Conservation (phyloP, 2,888 invertebrate genomes). For the Lutraria lutraria region DNA sequence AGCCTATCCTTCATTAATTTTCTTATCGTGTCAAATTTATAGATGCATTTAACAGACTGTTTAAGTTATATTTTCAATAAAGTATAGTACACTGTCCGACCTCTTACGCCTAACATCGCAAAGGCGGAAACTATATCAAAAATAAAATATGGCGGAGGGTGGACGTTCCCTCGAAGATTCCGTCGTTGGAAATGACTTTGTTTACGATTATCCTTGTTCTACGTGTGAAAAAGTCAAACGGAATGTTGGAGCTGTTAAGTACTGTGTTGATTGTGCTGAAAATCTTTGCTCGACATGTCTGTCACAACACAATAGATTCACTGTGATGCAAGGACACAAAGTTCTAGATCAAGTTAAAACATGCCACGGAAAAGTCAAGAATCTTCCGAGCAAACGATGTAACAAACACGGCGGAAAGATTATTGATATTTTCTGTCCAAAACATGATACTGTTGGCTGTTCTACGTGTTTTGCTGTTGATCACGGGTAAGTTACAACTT, state of each 20-base stretch:
- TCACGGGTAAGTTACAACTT: conserved; percentile 14
- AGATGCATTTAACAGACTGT: too few relatives aligned
- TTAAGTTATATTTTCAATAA: too few relatives aligned
- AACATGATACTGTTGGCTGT: conserved; percentile 18
- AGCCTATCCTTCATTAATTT: too few relatives aligned
- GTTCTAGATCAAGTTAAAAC: not conserved
- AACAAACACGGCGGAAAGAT: conserved; percentile 15
- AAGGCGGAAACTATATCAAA: too few relatives aligned
- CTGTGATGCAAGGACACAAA: not conserved
- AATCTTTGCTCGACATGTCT: conserved; percentile 12
- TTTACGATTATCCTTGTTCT: conserved; percentile 9
- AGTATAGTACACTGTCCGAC: too few relatives aligned
- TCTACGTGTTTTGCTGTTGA: conserved; percentile 1
- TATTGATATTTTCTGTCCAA: conserved; percentile 20
- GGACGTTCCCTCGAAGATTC: too few relatives aligned
- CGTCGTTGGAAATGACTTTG: not conserved
- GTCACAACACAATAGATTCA: not conserved
- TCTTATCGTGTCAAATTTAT: too few relatives aligned
- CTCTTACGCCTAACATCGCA: too few relatives aligned
- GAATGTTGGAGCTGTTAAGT: conserved; percentile 3
- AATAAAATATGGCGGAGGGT: too few relatives aligned
- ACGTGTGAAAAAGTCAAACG: not conserved
- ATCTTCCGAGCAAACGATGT: conserved; percentile 23
- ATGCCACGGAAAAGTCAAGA: too few relatives aligned
- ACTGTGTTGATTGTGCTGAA: conserved; percentile 14